Conservation (phyloP, 1,140 invertebrate species). For the Macrocentrus cingulum region DNA sequence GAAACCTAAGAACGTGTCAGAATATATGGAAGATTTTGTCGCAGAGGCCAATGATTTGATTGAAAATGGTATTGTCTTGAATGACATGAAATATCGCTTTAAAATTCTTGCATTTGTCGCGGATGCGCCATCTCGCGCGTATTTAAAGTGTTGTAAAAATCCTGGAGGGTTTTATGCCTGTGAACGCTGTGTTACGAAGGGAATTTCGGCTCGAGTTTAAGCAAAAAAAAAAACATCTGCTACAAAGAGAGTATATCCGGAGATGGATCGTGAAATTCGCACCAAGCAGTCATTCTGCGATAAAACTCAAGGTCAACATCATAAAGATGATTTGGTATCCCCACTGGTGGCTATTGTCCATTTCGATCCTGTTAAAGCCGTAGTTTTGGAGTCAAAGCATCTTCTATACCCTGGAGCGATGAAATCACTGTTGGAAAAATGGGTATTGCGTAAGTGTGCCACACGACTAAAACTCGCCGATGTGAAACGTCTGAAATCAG, state of each 20-base stretch:
- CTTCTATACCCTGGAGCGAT: slow-evolving; percentile 14
- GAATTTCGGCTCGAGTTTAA: no score
- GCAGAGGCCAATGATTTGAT: slow-evolving; percentile 27
- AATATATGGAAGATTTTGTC: slow-evolving; percentile 32
- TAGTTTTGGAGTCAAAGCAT: slow-evolving; percentile 23
- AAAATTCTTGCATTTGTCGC: slow-evolving; percentile 20
- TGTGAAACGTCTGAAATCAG: background rate
- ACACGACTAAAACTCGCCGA: background rate
- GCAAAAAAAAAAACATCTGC: no score
- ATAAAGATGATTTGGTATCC: background rate
- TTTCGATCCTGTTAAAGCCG: slow-evolving; percentile 8
- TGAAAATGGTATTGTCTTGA: slow-evolving; percentile 15
- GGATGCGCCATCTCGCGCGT: background rate
- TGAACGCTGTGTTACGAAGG: background rate
- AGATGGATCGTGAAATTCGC: background rate
- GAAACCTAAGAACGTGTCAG: slow-evolving; percentile 16
- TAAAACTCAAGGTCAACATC: background rate
- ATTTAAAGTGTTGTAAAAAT: slow-evolving; percentile 19
- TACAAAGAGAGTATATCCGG: slow-evolving; percentile 2
- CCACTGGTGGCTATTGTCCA: background rate
- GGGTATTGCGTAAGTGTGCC: slow-evolving; percentile 3
- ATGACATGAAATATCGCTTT: slow-evolving; percentile 21
- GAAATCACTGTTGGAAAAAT: slow-evolving; percentile 18
- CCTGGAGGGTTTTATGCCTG: slow-evolving; percentile 5
- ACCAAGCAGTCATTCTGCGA: background rate